Base-by-base conservation (phyloP, 1,140 invertebrate species). In the Condylostylus longicornis region DNA sequence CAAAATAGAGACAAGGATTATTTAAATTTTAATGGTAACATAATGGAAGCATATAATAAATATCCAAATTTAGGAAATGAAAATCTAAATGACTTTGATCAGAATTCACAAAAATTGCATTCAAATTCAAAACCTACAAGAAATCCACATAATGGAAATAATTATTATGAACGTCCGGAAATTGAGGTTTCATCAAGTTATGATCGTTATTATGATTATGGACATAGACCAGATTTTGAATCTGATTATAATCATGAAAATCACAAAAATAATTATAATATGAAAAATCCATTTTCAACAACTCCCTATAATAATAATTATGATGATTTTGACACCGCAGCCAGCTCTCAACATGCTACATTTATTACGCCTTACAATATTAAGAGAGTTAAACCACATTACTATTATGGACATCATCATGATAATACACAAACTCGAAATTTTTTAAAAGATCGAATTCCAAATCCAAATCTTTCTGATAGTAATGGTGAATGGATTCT, bases 401-500 rank as follows among this genome's bases (percentile, higher is more conserved):
- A 25, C 2, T 5, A 37, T 17, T 4, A 29, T 8, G n/a, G 4
- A 8, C 27, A 37, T 25, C 5, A 12, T 27, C 23, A 27, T 27
- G 33, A 35, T 3, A 18, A 19, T 10, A 8, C 23, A 8, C 23
- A 25, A 7, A 27, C 3, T 12, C 18, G 18, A 15, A 33, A 19
- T n/a, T n/a, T n/a, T n/a, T n/a, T 21, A 19, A 4, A 32, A 38
- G 5, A 23, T 14, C 9, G 13, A 14, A n/a, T 42, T 31, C 63
- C 67, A 1, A 50, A 61, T 12, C 62, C 63, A 4, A 66, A 77
- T 49, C 75, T 76, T 2, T 62, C 64, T 0, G 67, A 67, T 41
- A 73, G 75, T 2, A 73, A 81, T 38, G 79, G 79, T 1, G 71
- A 79, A 38, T 83, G 79, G 79, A 70, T 83, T 2, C 58, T 83